A percentile compares a stretch with the other conserved stretches of the same genome.
These are phyloP conservation scores for Drosophila simulans DNA, from an alignment of 1,140 invertebrate species.

Conservation along the genomic window DNA sequence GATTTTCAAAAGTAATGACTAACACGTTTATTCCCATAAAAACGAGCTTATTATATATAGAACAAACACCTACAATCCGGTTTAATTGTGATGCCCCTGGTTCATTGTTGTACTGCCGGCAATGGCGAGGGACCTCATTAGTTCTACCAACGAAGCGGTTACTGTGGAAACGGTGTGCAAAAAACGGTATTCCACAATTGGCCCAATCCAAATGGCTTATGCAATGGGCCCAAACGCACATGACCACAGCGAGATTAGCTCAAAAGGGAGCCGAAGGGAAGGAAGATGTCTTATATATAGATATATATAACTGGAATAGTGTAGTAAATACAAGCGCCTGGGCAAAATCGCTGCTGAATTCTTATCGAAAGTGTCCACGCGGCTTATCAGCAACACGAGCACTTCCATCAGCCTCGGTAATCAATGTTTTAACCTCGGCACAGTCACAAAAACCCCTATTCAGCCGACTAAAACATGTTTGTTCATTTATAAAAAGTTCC, in stretches of 20 bases:
- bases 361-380: conserved; percentile 46
- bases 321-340: background rate
- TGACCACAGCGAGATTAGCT: conserved; percentile 31
- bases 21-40: conserved; percentile 26
- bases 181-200: conserved; percentile 32
- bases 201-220: conserved; percentile 23
- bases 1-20: conserved; percentile 31
- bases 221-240: conserved; percentile 31
- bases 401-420: conserved; percentile 33
- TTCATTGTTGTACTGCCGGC: conserved; percentile 1
- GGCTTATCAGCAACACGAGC: conserved; percentile 30
- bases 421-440: conserved; percentile 40
- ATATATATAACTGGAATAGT: background rate
- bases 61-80: conserved; percentile 26
- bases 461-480: conserved; percentile 10
- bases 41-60: conserved; percentile 32
- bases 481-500: conserved; percentile 2
- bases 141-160: conserved; percentile 56
- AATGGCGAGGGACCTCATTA: conserved; percentile 36
- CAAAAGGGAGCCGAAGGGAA: conserved; percentile 2
- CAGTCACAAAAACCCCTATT: conserved; percentile 6
- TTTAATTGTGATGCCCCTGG: conserved; percentile 54
- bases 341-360: conserved; percentile 2
- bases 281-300: background rate
- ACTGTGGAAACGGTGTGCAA: conserved; percentile 24